Evolutionary conservation across 2,113 vertebrate species (phyloP), one percentile per base, ranked within the genome.

Genomic region (Aramus guarauna): DNA sequence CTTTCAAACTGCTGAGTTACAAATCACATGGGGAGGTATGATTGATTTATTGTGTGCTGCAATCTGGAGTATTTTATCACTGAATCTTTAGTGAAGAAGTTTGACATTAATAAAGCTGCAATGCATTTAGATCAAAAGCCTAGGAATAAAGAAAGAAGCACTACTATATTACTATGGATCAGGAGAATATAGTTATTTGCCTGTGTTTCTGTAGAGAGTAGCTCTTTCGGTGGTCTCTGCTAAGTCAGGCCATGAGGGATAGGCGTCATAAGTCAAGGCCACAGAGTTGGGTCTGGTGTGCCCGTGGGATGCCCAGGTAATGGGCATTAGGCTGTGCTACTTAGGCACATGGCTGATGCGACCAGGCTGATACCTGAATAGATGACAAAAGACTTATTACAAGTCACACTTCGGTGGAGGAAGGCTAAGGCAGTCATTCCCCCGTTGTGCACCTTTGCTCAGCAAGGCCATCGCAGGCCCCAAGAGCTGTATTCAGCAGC

Each of bases 1-100:
- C 77, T 95, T 97, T 89, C 76, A 87, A 69, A 88, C 41, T 85
- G 79, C 83, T 63, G 90, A 63, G 64, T 78, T 94, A 71, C 58
- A 76, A 41, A 89, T 68, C 39, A 62, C 80, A 13, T 1, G 1
- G 29, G 64, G 78, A 90, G 43, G 47, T 75, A 78, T 79, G 88
- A 88, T 62, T 94, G 96, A 92, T 95, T 95, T 88, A 88, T 91
- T 92, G 81, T 75, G 52, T 85, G 72, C 77, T 88, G 74, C 92
- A 91, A 68, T 96, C 77, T 95, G 79, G 89, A 88, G 72, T 37
- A 85, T 79, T 96, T 95, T 96, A 76, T 90, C 88, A 47, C 92
- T 83, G 79, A 69, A 93, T 94, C 95, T 96, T 76, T 67, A 95
- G 92, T 47, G 52, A 52, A 80, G 90, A 47, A 85, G 30, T 66